Conservation (phyloP, 2,797 vertebrate species). For the Hoplostethus mediterraneus region DNA sequence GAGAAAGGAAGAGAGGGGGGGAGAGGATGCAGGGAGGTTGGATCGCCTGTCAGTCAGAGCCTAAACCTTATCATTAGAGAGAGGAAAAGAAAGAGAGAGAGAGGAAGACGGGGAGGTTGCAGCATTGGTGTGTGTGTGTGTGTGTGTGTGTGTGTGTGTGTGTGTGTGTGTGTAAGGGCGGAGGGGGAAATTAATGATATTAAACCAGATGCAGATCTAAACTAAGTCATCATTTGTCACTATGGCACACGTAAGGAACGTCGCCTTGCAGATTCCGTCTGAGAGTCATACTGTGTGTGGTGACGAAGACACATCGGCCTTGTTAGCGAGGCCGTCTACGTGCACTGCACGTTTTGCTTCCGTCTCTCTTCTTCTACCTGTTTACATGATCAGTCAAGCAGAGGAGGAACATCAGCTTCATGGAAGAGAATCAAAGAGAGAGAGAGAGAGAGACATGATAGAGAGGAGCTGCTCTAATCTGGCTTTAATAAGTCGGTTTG, state of each 20-base stretch:
- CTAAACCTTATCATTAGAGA: constrained; percentile 60
- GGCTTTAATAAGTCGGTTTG: constrained; percentile 56
- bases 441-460: constrained; percentile 32
- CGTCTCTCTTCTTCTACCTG: constrained; percentile 20
- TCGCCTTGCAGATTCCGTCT: constrained; percentile 52
- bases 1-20: constrained; percentile 33
- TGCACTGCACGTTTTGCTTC: constrained; percentile 10
- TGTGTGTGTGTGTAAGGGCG: constrained; percentile 27
- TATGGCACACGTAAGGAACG: constrained; percentile 51
- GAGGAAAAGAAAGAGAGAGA: constrained; percentile 17
- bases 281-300: constrained; percentile 57
- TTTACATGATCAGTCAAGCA: constrained; percentile 42
- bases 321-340: constrained; percentile 51
- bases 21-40: constrained; percentile 49
- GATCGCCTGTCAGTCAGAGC: constrained; percentile 65
- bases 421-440: neutral
- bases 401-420: constrained; percentile 15
- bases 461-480: constrained; percentile 54
- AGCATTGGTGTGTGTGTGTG: neutral
- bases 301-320: constrained; percentile 57
- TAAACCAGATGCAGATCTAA: constrained; percentile 57
- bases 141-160: constrained; percentile 11
- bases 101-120: neutral
- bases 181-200: constrained; percentile 57
- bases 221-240: constrained; percentile 66